These are phyloP conservation scores for Prionace glauca DNA, from an alignment of 2,797 vertebrate species.

Conservation along the genomic window DNA sequence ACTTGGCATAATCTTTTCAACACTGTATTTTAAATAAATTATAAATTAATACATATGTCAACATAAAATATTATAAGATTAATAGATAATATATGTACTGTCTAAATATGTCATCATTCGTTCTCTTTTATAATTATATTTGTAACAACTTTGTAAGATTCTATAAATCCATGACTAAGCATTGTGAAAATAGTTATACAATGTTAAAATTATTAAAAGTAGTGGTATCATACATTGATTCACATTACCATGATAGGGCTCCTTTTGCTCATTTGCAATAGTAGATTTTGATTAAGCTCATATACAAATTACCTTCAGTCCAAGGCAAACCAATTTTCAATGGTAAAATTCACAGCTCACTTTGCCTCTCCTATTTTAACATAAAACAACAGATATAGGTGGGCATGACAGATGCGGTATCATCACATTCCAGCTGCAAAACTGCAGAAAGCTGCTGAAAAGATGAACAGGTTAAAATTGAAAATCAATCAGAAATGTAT, in stretches of 20 bases:
- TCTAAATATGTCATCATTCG: neutral
- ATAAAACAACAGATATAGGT: neutral
- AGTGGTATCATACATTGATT: neutral
- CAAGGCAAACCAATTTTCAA: neutral
- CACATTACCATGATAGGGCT: neutral
- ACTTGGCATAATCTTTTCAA: conserved; percentile 38
- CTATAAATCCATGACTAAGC: neutral
- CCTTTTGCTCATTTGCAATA: neutral
- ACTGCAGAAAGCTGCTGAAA: neutral
- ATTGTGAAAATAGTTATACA: neutral
- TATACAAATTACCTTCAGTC: neutral
- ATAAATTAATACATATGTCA: neutral
- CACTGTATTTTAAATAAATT: conserved; percentile 26
- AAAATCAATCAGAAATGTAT: conserved; percentile 22
- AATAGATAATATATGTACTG: neutral
- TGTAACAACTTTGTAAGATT: neutral
- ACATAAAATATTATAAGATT: conserved; percentile 29
- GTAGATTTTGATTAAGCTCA: neutral
- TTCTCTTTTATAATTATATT: neutral
- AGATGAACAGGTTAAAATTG: neutral
- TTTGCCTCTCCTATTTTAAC: neutral
- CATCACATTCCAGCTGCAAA: neutral
- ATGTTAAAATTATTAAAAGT: neutral
- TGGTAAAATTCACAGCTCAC: neutral
- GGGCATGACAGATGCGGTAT: neutral